These are phyloP conservation scores for Pseudopleuronectes americanus DNA, from an alignment of 2,797 vertebrate species.

Conservation along the genomic window DNA sequence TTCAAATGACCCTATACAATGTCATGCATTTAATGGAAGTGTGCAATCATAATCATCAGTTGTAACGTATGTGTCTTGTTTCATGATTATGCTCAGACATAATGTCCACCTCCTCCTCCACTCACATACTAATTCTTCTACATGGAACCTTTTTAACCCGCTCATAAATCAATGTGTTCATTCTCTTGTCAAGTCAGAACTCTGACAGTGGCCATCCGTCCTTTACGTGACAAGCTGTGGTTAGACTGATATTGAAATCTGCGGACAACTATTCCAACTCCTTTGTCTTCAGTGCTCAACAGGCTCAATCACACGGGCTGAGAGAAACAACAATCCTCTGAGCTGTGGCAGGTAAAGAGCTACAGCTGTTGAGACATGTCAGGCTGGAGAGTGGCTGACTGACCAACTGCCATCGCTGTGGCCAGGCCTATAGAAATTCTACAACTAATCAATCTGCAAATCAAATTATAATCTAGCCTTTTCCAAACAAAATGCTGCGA, in stretches of 20 bases:
- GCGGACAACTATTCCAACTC: neutral
- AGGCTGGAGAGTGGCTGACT: no score
- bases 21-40: no score
- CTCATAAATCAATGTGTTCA: slow-evolving; percentile 64
- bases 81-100: slow-evolving; percentile 15
- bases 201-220: slow-evolving; percentile 65
- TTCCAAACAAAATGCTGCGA: no score
- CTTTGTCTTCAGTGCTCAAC: slow-evolving; percentile 50
- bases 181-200: slow-evolving; percentile 51
- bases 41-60: neutral
- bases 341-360: neutral
- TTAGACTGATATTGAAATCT: slow-evolving; percentile 28
- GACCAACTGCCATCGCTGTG: no score
- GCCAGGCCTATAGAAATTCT: no score
- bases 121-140: slow-evolving; percentile 12
- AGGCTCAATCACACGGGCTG: slow-evolving; percentile 13
- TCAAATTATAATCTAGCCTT: no score
- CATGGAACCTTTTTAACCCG: slow-evolving; percentile 41
- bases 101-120: no score
- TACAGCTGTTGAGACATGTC: no score
- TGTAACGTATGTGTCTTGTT: neutral
- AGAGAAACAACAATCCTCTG: slow-evolving; percentile 5
- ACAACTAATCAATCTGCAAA: no score
- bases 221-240: slow-evolving; percentile 37
- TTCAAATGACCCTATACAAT: no score